These are phyloP conservation scores for Cyclargus thomasi DNA, from an alignment of 1,140 invertebrate species.

Conservation along the genomic window DNA sequence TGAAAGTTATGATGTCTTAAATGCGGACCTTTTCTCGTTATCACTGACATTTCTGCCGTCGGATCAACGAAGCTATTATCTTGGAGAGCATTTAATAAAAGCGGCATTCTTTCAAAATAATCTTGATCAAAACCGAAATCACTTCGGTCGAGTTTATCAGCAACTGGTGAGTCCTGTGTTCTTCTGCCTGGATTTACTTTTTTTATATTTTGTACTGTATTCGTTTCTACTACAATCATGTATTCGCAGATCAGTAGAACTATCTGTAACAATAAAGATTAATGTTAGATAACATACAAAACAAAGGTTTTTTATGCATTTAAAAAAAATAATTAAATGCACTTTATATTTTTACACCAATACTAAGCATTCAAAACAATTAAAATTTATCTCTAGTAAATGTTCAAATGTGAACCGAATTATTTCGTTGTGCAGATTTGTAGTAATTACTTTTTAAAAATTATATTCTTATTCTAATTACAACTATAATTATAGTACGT, in stretches of 20 bases:
- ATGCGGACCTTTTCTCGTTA: constrained; percentile 28
- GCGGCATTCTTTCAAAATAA: constrained; percentile 65
- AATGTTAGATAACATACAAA: constrained; percentile 2
- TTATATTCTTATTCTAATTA: too few relatives aligned
- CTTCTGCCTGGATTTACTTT: constrained; percentile 31
- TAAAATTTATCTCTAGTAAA: too few relatives aligned
- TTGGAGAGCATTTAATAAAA: constrained; percentile 63
- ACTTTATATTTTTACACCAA: too few relatives aligned
- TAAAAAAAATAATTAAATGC: too few relatives aligned
- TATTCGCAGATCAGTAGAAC: constrained; percentile 71
- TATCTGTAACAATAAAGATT: constrained; percentile 49
- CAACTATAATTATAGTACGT: too few relatives aligned
- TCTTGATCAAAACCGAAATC: constrained; percentile 67
- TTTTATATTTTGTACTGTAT: constrained; percentile 53
- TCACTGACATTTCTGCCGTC: constrained; percentile 30
- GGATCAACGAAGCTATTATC: constrained; percentile 53
- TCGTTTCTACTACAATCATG: constrained; percentile 64
- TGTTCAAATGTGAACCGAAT: too few relatives aligned
- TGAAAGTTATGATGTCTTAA: constrained; percentile 23
- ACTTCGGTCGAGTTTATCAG: constrained; percentile 55
- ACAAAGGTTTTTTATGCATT: background rate
- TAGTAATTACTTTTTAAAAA: too few relatives aligned
- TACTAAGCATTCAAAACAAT: too few relatives aligned
- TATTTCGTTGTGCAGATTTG: too few relatives aligned
- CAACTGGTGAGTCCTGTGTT: constrained; percentile 42